phyloP scores from a whole-genome alignment of 23 tunicate species.

The Halocynthia roretzi region DNA sequence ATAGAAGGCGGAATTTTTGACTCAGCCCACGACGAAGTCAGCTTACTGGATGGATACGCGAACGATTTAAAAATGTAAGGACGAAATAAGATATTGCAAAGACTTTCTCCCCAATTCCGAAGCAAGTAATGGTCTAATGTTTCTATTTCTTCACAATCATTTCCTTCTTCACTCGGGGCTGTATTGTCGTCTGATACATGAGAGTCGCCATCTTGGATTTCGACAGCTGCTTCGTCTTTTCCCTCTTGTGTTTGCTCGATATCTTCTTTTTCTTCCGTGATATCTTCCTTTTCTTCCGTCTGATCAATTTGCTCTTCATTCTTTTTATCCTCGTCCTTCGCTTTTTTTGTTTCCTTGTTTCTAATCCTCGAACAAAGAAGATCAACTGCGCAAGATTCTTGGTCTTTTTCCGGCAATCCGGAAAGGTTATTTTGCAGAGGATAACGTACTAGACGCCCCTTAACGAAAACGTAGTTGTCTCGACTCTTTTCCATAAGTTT shows the following conservation, averaged over 20 bases:
- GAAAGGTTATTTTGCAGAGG: constrained; percentile 78
- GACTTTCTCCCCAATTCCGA: constrained; percentile 89
- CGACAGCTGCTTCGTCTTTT: background rate
- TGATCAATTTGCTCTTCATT: background rate
- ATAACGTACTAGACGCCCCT: constrained; percentile 5
- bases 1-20: constrained; percentile 60
- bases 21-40: constrained; percentile 46
- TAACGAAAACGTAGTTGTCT: constrained; percentile 22
- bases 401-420: constrained; percentile 56
- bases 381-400: constrained; percentile 62
- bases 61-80: constrained; percentile 89
- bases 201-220: background rate
- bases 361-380: constrained; percentile 41
- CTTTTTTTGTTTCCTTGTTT: background rate
- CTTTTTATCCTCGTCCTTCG: background rate
- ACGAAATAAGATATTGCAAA: constrained; percentile 84
- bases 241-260: background rate
- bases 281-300: constrained; percentile 2
- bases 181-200: background rate
- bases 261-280: background rate
- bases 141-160: background rate
- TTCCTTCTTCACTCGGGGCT: background rate
- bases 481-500: constrained; percentile 5
- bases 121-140: constrained; percentile 74
- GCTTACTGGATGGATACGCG: constrained; percentile 90